Percentiles rank a stretch among this genome's conserved stretches.
Conservation (phyloP, 2,888 invertebrate genomes). For the Caradrina kadenii region DNA sequence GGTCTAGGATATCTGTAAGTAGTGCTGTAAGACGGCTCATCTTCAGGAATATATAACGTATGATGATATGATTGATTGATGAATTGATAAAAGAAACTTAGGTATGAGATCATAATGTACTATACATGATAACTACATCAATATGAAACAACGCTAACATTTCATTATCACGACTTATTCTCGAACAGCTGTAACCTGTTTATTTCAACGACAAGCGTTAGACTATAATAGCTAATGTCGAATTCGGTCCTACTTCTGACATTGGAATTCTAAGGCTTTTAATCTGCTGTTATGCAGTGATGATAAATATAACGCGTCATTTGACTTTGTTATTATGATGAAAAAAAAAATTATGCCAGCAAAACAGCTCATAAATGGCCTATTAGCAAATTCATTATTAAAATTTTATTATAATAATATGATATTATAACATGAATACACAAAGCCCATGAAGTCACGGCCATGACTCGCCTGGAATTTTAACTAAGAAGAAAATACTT, state of each 20-base stretch:
- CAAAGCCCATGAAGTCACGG: conserved; percentile 5
- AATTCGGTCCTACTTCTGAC: background rate
- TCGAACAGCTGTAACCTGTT: conserved; percentile 18
- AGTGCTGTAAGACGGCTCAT: background rate
- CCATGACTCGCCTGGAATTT: conserved; percentile 41
- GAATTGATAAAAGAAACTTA: conserved; percentile 14
- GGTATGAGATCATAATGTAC: background rate
- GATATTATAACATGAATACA: no score
- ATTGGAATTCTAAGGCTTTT: conserved; percentile 1
- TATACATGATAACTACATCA: conserved; percentile 14
- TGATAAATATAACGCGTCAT: conserved; percentile 28
- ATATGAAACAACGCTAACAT: background rate
- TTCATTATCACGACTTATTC: conserved; percentile 14
- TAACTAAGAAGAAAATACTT: conserved; percentile 32
- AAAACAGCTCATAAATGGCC: conserved; percentile 34
- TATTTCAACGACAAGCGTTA: conserved; percentile 6
- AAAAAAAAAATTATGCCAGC: conserved; percentile 34
- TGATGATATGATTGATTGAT: conserved; percentile 13
- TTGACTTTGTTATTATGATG: conserved; percentile 35
- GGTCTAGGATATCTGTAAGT: background rate
- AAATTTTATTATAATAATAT: background rate
- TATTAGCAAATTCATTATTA: conserved; percentile 28
- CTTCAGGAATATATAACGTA: background rate
- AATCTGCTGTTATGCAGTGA: conserved; percentile 23
- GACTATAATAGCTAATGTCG: background rate